Evolutionary conservation across 2,113 vertebrate genomes (phyloP).

Genomic region (Brevimyrus niger): DNA sequence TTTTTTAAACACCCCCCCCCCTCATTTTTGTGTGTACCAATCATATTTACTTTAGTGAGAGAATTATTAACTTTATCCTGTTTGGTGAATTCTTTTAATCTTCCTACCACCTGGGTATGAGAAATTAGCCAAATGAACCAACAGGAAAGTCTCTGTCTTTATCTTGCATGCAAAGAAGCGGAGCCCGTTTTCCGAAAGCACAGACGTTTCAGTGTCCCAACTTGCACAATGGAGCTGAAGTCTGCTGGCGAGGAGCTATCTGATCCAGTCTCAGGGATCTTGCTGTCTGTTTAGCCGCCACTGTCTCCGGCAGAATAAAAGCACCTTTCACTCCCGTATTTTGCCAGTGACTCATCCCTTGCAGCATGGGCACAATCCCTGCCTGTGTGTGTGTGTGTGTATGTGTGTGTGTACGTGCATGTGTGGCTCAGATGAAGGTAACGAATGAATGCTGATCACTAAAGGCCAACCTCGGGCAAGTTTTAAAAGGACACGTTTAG

Average conservation of each 20-base stretch:
- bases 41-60: neutral
- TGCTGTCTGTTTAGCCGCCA: neutral
- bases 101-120: neutral
- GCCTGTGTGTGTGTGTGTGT: neutral
- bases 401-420: neutral
- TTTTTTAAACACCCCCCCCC: neutral
- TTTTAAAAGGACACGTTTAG: neutral
- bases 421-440: neutral
- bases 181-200: neutral
- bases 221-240: neutral
- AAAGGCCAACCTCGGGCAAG: neutral
- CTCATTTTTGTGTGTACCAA: neutral
- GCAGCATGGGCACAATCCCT: neutral
- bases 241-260: neutral
- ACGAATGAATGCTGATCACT: neutral
- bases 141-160: neutral
- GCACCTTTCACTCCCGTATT: constrained; percentile 1
- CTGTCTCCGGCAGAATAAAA: neutral
- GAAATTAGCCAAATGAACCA: neutral
- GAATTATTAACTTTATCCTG: neutral
- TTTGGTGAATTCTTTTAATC: neutral
- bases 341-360: constrained; percentile 9
- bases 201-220: neutral
- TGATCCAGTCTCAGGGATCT: neutral
- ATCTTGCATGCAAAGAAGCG: neutral